Conservation (phyloP, 2,797 vertebrate genomes). For the Catostomus latipinnis region DNA sequence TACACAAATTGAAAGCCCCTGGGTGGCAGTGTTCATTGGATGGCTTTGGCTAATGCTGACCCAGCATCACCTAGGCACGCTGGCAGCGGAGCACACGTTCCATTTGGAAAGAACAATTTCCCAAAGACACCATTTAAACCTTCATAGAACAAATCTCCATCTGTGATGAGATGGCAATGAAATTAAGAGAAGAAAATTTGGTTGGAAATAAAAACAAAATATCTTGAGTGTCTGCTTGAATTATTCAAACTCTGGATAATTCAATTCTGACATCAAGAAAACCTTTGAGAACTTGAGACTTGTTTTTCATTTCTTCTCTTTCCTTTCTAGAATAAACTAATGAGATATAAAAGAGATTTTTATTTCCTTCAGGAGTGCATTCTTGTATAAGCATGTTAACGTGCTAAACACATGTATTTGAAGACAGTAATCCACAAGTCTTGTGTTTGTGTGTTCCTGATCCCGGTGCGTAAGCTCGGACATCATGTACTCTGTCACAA, state of each 20-base stretch:
- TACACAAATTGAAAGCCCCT: slow-evolving; percentile 33
- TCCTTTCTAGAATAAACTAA: background rate
- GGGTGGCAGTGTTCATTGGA: slow-evolving; percentile 33
- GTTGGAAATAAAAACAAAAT: background rate
- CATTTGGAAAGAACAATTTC: slow-evolving; percentile 31
- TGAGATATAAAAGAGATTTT: background rate
- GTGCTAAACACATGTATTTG: background rate
- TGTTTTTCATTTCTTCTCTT: background rate
- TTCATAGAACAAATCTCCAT: slow-evolving; percentile 17
- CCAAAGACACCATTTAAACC: slow-evolving; percentile 36
- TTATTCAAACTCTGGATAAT: slow-evolving; percentile 31
- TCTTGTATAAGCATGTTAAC: background rate
- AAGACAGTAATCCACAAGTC: slow-evolving; percentile 13
- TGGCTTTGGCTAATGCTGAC: slow-evolving; percentile 23
- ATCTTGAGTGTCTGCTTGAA: slow-evolving; percentile 32
- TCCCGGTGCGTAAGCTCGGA: slow-evolving; percentile 30
- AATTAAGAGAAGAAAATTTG: background rate
- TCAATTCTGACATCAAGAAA: background rate
- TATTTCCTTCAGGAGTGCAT: background rate
- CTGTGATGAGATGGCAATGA: slow-evolving; percentile 29
- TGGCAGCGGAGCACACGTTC: background rate
- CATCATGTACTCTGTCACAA: slow-evolving; percentile 46
- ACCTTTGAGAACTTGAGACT: too few relatives aligned
- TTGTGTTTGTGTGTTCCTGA: slow-evolving; percentile 28
- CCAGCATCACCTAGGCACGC: slow-evolving; percentile 25